Evolutionary conservation across 2,797 vertebrate genomes (phyloP), one percentile per base, ranked within the genome.

Genomic region (Enoplosus armatus): DNA sequence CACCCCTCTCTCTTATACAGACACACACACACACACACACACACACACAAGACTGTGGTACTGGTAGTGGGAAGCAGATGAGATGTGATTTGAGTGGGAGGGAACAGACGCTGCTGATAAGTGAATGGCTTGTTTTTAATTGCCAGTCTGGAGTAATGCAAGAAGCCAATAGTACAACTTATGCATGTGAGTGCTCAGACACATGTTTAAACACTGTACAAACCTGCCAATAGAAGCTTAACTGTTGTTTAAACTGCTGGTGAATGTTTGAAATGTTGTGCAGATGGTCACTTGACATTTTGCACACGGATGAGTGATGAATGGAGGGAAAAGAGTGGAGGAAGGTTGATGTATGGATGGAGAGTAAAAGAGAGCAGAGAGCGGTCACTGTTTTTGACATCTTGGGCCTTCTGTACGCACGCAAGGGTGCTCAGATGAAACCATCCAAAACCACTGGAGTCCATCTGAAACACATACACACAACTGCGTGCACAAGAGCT

Each of bases 111-210:
- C 67, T 83, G 31, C 60, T 60, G 90, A 94, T 93, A 93, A 96
- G 90, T 87, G 93, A 95, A 94, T 95, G 94, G 89, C 91, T 88
- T 89, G 93, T 92, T 94, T 96, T 96, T 97, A 97, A 97, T 97
- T 97, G 96, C 95, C 95, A 96, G 95, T 93, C 94, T 94, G 91
- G 81, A 95, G 94, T 93, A 94, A 93, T 82, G 89, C 82, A 86
- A 78, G 53, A 79, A 76, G 71, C 10, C 72, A 12, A 41, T 6
- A 14, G 26, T 50, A 12, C 18, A 65, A 78, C 35, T 70, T 22
- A 27, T 16, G 22, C 62, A 64, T 59, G 39, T 1, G 53, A 74
- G 37, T 3, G 31, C 20, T 63, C 8, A 50, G 66, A 35, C 60
- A 60, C 66, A 33, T 45, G 48, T 65, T 79, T 37, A 51, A 64